A percentile compares a stretch with the other conserved stretches of the same genome.
phyloP scores from a whole-genome alignment of 1,140 invertebrate species.

The Sipha flava region DNA sequence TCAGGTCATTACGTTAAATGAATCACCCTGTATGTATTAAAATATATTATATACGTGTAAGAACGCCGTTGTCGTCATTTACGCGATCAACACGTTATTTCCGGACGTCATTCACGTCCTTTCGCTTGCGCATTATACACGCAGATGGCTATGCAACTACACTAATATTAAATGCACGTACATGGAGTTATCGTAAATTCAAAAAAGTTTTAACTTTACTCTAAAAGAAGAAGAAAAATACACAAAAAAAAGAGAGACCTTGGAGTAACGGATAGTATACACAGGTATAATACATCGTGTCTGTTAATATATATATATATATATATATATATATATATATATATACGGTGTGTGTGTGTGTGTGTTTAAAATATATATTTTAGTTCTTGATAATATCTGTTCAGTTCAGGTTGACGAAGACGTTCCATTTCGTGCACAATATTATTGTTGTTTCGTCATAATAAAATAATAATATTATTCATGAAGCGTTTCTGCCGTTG shows the following conservation, averaged over 20 bases:
- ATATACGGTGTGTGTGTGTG: neutral
- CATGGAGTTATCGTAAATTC: neutral
- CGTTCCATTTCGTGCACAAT: constrained; percentile 32
- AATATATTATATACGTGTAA: no score
- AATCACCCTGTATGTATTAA: no score
- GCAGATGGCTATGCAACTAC: no score
- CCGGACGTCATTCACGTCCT: no score
- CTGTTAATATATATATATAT: no score
- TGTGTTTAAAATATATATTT: neutral
- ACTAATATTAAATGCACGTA: neutral
- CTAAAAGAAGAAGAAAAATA: no score
- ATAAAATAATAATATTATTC: constrained; percentile 30
- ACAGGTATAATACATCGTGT: no score
- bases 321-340: no score
- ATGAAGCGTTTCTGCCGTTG: constrained; percentile 24
- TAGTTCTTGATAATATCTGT: constrained; percentile 9
- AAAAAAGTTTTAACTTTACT: neutral
- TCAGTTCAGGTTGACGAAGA: constrained; percentile 30
- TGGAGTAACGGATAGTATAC: neutral
- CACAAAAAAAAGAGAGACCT: neutral
- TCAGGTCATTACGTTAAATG: no score
- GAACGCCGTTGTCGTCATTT: no score
- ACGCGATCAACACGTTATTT: no score
- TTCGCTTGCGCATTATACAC: no score
- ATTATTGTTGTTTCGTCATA: constrained; percentile 22